Evolutionary conservation across 2,888 invertebrate genomes (phyloP).

Genomic region (Peribatodes rhomboidaria): DNA sequence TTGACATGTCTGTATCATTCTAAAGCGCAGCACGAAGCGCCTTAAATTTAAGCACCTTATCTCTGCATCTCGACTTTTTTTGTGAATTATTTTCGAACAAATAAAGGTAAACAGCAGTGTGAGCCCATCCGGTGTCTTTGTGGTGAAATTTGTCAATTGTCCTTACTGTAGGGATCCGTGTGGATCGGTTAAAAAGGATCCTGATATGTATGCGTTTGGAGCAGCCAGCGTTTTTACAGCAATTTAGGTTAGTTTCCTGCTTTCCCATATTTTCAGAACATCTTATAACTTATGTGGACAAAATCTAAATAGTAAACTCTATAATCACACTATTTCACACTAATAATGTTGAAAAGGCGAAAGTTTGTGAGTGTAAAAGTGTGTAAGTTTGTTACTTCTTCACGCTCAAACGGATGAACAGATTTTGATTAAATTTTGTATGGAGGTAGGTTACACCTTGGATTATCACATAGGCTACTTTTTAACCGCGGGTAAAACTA

Average conservation of each 20-base stretch:
- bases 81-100: conserved; percentile 65
- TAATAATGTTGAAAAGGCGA: too few relatives aligned
- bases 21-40: conserved; percentile 33
- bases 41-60: conserved; percentile 63
- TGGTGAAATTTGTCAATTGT: conserved; percentile 57
- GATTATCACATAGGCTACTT: too few relatives aligned
- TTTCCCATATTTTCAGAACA: too few relatives aligned
- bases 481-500: too few relatives aligned
- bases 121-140: conserved; percentile 76
- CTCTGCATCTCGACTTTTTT: conserved; percentile 64
- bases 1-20: conserved; percentile 24
- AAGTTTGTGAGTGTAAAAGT: too few relatives aligned
- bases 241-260: not conserved
- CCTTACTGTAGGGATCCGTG: conserved; percentile 28
- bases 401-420: too few relatives aligned
- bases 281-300: too few relatives aligned
- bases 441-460: too few relatives aligned
- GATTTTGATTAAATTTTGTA: too few relatives aligned
- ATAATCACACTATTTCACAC: too few relatives aligned
- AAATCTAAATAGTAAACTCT: too few relatives aligned
- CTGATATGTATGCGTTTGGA: not conserved
- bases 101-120: conserved; percentile 72
- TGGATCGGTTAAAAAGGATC: not conserved
- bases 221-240: not conserved
- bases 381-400: too few relatives aligned